phyloP scores from a whole-genome alignment of 2,113 vertebrate species.

The Gymnarchus niloticus region DNA sequence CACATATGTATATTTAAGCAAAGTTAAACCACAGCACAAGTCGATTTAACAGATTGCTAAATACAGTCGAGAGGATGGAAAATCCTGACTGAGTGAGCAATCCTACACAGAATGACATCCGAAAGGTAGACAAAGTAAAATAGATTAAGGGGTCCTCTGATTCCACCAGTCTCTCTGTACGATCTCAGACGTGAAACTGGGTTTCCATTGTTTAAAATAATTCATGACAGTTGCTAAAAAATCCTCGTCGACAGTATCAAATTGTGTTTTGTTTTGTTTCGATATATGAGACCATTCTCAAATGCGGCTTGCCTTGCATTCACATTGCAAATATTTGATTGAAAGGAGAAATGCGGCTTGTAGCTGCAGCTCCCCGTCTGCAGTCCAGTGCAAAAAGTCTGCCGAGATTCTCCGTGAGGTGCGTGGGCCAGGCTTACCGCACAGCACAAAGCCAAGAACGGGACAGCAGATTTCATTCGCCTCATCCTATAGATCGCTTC shows the following conservation, averaged over 20 bases:
- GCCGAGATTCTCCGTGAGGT: slow-evolving; percentile 4
- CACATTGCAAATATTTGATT: neutral
- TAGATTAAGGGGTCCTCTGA: neutral
- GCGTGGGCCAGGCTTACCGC: slow-evolving; percentile 10
- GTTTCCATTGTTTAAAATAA: slow-evolving; percentile 7
- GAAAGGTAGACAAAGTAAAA: neutral
- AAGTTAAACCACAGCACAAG: neutral
- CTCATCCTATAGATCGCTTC: neutral
- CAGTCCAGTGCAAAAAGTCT: slow-evolving; percentile 7
- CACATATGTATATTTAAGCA: neutral
- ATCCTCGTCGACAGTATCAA: neutral
- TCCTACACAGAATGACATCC: neutral
- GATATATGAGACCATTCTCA: neutral
- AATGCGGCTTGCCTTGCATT: neutral
- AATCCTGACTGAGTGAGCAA: neutral
- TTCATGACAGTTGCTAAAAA: slow-evolving; percentile 2
- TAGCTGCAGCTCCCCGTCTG: neutral
- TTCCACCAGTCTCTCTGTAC: neutral
- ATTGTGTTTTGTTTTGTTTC: neutral
- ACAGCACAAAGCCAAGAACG: slow-evolving; percentile 7
- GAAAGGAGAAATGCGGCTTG: neutral
- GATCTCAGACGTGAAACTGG: neutral
- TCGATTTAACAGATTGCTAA: neutral
- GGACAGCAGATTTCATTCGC: slow-evolving; percentile 3
- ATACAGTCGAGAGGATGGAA: neutral